Evolutionary conservation across 2,113 vertebrate species (phyloP), one percentile per base, ranked within the genome.

Genomic region (Cheirogaleus medius): DNA sequence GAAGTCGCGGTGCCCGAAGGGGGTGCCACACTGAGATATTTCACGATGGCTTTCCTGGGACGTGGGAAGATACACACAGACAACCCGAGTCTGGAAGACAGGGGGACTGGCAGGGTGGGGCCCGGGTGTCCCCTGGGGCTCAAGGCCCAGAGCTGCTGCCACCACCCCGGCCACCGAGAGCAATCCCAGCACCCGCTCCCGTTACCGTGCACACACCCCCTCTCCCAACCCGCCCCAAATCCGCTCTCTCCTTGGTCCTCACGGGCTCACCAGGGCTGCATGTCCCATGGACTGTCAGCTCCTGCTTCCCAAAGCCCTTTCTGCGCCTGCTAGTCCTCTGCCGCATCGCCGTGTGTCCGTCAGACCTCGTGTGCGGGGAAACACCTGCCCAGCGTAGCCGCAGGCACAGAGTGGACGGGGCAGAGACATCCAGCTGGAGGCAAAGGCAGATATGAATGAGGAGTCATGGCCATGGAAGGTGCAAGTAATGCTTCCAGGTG

Each of bases 361-460:
- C 14, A 37, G 18, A 25, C 13, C 1, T 6, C 32, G 39, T n/a
- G 27, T 20, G 1, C 6, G 73, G n/a, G 80, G 34, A 64, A 58
- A 6, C 3, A 1, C 15, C 49, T 25, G 6, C 23, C 6, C 1
- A 2, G n/a, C 23, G 3, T 0, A 2, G 44, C 0, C 14, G 34
- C 32, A 29, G 23, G 2, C 0, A 0, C 20, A 6, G 47, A 34
- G 60, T 15, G 1, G 54, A 8, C 0, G 0, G 11, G 34, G 21
- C 37, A 37, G 1, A 0, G 52, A 42, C 10, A 4, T 12, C 29
- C 20, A 4, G 21, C 2, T 5, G 1, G 13, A 27, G 14, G 14
- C 5, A n/a, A 20, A 58, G 25, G 44, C 27, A 63, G 58, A 56
- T 34, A 29, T 32, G 3, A 32, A 23, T 1, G n/a, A 49, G 11